Base-by-base conservation (phyloP, 2,113 vertebrate genomes). In the Anhinga rufa region DNA sequence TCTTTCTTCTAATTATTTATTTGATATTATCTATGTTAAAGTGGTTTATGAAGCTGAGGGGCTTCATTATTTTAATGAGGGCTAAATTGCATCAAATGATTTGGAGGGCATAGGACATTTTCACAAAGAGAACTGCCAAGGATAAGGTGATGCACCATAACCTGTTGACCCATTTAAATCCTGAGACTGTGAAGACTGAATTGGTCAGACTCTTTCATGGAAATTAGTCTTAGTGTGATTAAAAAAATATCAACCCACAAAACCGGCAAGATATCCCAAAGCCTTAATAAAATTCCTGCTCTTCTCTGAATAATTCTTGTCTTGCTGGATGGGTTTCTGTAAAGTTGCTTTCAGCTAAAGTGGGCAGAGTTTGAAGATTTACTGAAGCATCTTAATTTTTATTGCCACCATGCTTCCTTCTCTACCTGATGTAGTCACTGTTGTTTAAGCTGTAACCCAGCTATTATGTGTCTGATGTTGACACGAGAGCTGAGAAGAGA, bases 401-500 rank as follows among this genome's bases (percentile, higher is more conserved):
- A 90, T 96, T 98, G 90, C 48, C 60, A 95, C 55, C 54, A 18
- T 80, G 51, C 83, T 97, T 95, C 77, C 75, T 96, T 34, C 71
- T 97, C 75, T 92, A 86, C 80, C 87, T 64, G 42, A 93, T 96
- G 38, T 92, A 98, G 95, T 97, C 86, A 96, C 79, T 95, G 68
- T 97, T 97, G 95, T 98, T 97, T 97, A 97, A 97, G 46, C 72
- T 96, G 72, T 95, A 95, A 93, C 80, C 68, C 80, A 93, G 82
- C 88, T 96, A 78, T 96, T 92, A 24, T 51, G 55, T 91, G 48
- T 94, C 95, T 96, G 76, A 61, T 78, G 92, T 93, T 98, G 96
- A 97, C 93, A 88, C 49, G 29, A 89, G 93, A 91, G 87, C 76
- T 91, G 97, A 95, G 92, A 80, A 92, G 90, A 95, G 69, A 94